Evolutionary conservation across 2,888 invertebrate genomes (phyloP), one percentile per base, ranked within the genome.

Genomic region (Chalcosyrphus nemorum): DNA sequence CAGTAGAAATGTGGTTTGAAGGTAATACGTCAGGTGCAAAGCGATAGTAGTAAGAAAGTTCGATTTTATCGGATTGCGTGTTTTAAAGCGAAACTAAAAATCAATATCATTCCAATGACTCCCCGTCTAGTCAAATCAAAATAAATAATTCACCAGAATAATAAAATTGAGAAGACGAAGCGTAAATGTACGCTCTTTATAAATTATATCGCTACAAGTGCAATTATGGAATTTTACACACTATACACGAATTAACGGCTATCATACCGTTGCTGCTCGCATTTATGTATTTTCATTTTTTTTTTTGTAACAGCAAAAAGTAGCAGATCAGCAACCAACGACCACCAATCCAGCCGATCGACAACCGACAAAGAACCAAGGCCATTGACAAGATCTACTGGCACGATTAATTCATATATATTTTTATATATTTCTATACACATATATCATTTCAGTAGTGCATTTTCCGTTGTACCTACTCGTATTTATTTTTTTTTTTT

Each of bases 301-400:
- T 52, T 13, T 41, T 52, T 21, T 52, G 7, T 32, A n/a, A 7
- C 21, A 32, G 19, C 27, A 21, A 63, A 47, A 47, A 19, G 29
- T n/a, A 6, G 27, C 27, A n/a, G 13, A 47, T 32, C 19, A 21
- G 32, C 6, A 32, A 32, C 32, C 6, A 17, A 19, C 13, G 5
- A 35, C 35, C 63, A 47, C 32, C 50, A 15, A 35, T 43, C 43
- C 24, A 19, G 21, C 5, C 52, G 57, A 50, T 72, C 71, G 29
- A 7, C 35, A 35, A 35, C 45, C 56, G 54, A 74, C 74, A 65
- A 74, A 74, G 54, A 74, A 45, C 35, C 45, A 74, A 74, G 74
- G 74, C 45, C 65, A 21, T 6, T 61, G 29, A 9, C 54, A 45
- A 74, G 72, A 74, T 74, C 63, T 54, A 52, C 41, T 63, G 43